Conservation (phyloP, 2,113 vertebrate species). For the Synodontis membranacea region DNA sequence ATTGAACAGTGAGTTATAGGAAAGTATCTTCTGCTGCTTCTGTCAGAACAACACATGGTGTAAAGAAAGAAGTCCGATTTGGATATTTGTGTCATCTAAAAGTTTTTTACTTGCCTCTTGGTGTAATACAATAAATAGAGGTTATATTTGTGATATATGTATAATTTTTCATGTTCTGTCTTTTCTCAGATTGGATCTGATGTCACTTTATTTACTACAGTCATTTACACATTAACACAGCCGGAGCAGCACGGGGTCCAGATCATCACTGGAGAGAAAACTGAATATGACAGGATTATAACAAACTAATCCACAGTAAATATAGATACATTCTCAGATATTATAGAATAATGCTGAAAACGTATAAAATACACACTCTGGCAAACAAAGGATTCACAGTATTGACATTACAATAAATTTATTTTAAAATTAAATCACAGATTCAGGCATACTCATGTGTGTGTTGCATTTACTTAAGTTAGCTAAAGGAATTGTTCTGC, state of each 20-base stretch:
- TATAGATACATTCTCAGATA: neutral
- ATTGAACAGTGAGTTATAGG: no score
- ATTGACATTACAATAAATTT: neutral
- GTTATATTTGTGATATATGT: no score
- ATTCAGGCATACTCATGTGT: neutral
- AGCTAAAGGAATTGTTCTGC: neutral
- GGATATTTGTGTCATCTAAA: no score
- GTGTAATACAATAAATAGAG: no score
- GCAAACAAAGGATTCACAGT: neutral
- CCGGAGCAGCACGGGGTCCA: neutral
- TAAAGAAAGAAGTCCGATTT: no score
- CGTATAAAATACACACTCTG: neutral
- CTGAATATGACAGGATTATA: neutral
- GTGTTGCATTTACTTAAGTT: neutral
- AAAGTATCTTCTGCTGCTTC: no score
- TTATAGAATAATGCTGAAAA: neutral
- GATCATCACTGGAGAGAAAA: neutral
- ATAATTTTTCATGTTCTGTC: no score
- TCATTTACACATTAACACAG: neutral
- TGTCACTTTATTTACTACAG: neutral
- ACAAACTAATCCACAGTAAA: constrained; percentile 3
- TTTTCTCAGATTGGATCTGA: neutral
- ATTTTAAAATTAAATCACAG: neutral
- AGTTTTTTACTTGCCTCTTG: no score
- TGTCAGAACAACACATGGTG: no score